These are phyloP conservation scores for Tragelaphus oryx DNA, from an alignment of 2,797 vertebrate genomes.

Conservation along the genomic window DNA sequence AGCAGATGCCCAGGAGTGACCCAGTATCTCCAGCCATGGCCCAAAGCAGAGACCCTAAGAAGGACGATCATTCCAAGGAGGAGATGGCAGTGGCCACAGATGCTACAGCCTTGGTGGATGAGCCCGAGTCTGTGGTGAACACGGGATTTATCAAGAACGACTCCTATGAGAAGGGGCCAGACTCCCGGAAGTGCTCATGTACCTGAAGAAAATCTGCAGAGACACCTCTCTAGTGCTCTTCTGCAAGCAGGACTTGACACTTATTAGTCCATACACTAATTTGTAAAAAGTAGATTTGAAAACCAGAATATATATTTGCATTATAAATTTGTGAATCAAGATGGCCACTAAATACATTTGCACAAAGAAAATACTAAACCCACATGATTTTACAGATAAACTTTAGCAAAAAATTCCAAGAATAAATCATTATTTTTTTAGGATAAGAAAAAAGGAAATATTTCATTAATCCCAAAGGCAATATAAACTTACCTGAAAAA, in stretches of 20 bases:
- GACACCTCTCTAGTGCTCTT: constrained; percentile 92
- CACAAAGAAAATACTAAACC: not conserved
- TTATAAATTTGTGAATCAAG: not conserved
- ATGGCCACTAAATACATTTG: not conserved
- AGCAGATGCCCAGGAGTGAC: constrained; percentile 51
- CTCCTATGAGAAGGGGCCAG: constrained; percentile 95
- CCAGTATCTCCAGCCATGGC: constrained; percentile 32
- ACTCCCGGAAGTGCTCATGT: constrained; percentile 95
- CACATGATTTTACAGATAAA: not conserved
- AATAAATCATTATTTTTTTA: not conserved
- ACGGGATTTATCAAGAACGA: constrained; percentile 92
- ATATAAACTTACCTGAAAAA: not conserved
- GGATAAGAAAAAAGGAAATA: not conserved
- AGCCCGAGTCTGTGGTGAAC: constrained; percentile 91
- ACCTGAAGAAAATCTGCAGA: constrained; percentile 92
- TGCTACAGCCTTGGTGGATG: constrained; percentile 84
- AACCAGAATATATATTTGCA: not conserved
- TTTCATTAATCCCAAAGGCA: not conserved
- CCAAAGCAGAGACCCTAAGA: constrained; percentile 76
- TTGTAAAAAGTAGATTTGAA: not conserved
- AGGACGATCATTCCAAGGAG: constrained; percentile 87
- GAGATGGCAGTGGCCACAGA: constrained; percentile 83
- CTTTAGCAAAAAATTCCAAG: not conserved
- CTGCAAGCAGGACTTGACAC: constrained; percentile 96
- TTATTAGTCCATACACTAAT: constrained; percentile 63